Evolutionary conservation across 1,140 invertebrate species (phyloP).

Genomic region (Panagrolaimus sp.): DNA sequence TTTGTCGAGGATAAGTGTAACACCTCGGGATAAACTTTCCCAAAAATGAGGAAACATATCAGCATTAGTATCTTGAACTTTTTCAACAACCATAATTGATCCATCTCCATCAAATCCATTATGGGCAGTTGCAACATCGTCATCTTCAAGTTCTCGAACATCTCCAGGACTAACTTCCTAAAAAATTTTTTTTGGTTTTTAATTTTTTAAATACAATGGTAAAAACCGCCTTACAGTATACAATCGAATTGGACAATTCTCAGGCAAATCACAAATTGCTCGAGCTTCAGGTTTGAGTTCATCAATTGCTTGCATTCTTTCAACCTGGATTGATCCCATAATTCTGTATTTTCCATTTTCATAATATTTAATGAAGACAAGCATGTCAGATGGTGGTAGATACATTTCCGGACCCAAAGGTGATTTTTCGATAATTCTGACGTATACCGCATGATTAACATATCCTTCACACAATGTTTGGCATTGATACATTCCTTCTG

Average conservation of each 20-base stretch:
- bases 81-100: neutral
- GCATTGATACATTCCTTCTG: neutral
- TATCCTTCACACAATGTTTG: neutral
- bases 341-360: neutral
- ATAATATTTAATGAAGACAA: neutral
- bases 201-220: no score
- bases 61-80: neutral
- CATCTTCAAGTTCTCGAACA: constrained; percentile 1
- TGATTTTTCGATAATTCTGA: neutral
- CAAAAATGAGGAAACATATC: neutral
- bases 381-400: neutral
- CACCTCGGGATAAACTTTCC: neutral
- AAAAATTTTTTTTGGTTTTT: no score
- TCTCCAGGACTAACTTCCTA: neutral
- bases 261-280: neutral
- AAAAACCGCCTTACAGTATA: neutral
- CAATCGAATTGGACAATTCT: neutral
- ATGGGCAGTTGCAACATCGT: neutral
- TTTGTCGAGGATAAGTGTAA: neutral
- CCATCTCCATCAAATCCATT: constrained; percentile 8
- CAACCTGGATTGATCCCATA: neutral
- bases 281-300: neutral
- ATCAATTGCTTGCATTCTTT: neutral
- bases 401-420: neutral
- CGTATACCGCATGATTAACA: neutral